Evolutionary conservation across 2,113 vertebrate genomes (phyloP).

Genomic region (Falcunculus frontatus): DNA sequence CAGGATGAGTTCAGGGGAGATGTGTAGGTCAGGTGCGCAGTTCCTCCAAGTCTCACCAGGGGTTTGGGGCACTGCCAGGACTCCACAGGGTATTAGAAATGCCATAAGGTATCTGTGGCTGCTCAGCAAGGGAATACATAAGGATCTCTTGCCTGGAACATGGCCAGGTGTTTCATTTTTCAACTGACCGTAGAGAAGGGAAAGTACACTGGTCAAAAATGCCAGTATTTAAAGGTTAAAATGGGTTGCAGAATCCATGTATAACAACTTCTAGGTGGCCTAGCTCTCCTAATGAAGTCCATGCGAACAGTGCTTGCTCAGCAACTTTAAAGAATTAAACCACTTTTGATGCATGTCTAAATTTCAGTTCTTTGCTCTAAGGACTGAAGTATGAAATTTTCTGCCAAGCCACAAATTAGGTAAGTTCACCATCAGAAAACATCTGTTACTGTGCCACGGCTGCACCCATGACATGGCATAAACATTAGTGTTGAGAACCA

Average conservation of each 20-base stretch:
- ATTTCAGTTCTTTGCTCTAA: slow-evolving; percentile 2
- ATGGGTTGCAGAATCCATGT: neutral
- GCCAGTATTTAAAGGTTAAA: neutral
- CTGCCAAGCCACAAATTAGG: neutral
- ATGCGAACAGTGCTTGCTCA: neutral
- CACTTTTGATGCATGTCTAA: neutral
- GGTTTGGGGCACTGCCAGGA: neutral
- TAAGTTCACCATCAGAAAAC: neutral
- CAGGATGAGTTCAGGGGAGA: neutral
- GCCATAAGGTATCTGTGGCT: neutral
- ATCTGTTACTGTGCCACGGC: neutral
- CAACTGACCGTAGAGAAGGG: neutral
- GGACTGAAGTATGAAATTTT: neutral
- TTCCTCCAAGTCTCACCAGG: neutral
- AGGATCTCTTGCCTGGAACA: neutral
- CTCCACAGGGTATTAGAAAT: neutral
- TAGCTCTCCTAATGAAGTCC: neutral
- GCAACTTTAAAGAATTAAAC: neutral
- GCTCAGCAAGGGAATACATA: neutral
- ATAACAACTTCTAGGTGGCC: neutral
- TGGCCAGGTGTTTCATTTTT: neutral
- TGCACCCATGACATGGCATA: neutral
- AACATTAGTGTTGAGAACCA: neutral
- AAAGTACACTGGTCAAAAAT: neutral
- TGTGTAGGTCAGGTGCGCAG: neutral